Evolutionary conservation across 1,140 invertebrate species (phyloP).

Genomic region (Nymphalis io): DNA sequence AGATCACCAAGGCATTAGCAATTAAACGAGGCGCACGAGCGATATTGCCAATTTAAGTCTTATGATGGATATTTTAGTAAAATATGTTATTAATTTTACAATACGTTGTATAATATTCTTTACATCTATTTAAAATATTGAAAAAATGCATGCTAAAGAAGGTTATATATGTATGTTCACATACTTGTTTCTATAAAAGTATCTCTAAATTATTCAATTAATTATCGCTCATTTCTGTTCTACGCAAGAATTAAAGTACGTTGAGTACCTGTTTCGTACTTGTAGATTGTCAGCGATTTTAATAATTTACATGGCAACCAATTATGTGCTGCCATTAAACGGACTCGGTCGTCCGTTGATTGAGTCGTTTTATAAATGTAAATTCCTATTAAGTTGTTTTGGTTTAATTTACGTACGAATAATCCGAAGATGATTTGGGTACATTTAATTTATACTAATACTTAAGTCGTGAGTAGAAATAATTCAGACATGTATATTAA

Average conservation of each 20-base stretch:
- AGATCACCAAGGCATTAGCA: slow-evolving; percentile 69
- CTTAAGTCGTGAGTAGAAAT: neutral
- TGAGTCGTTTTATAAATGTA: slow-evolving; percentile 59
- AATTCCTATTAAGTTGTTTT: slow-evolving; percentile 30
- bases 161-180: neutral
- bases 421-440: slow-evolving; percentile 11
- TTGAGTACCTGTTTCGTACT: slow-evolving; percentile 40
- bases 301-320: slow-evolving; percentile 56
- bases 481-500: no score
- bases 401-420: slow-evolving; percentile 32
- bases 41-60: slow-evolving; percentile 28
- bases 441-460: neutral
- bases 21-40: slow-evolving; percentile 56
- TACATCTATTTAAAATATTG: no score
- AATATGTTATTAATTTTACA: neutral
- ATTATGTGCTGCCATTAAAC: slow-evolving; percentile 53
- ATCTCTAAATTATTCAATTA: slow-evolving; percentile 42
- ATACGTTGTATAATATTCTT: no score
- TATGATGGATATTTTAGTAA: neutral
- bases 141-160: neutral
- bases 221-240: slow-evolving; percentile 27
- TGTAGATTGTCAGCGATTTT: slow-evolving; percentile 58
- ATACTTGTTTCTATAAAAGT: slow-evolving; percentile 11
- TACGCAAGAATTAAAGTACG: slow-evolving; percentile 31
- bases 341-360: slow-evolving; percentile 51